A percentile compares a stretch with the other conserved stretches of the same genome.
Conservation (phyloP, 2,797 vertebrate genomes). For the Danionella dracula region DNA sequence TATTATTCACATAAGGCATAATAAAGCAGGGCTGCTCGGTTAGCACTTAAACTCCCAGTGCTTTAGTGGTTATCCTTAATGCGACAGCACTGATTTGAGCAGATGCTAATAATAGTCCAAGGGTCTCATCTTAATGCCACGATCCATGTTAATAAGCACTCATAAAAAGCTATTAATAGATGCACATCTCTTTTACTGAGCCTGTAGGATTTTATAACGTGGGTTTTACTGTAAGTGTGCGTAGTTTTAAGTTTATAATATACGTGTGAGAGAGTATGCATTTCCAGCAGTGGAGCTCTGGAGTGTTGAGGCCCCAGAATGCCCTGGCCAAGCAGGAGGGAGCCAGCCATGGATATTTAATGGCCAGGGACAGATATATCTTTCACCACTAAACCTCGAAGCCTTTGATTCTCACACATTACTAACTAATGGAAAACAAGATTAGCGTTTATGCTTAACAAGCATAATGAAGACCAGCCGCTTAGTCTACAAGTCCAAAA, state of each 20-base stretch:
- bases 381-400: slow-evolving; percentile 18
- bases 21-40: slow-evolving; percentile 70
- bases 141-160: slow-evolving; percentile 61
- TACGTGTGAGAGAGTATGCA: slow-evolving; percentile 10
- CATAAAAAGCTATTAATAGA: slow-evolving; percentile 66
- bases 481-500: slow-evolving; percentile 16
- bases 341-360: slow-evolving; percentile 68
- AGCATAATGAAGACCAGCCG: slow-evolving; percentile 38
- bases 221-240: slow-evolving; percentile 6
- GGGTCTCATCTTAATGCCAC: slow-evolving; percentile 51
- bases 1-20: slow-evolving; percentile 77
- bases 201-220: slow-evolving; percentile 8
- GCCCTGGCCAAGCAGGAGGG: slow-evolving; percentile 4
- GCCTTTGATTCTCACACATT: slow-evolving; percentile 42
- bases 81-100: slow-evolving; percentile 70
- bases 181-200: slow-evolving; percentile 36
- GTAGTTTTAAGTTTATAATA: slow-evolving; percentile 1
- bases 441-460: slow-evolving; percentile 40
- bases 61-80: slow-evolving; percentile 67
- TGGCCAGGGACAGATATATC: slow-evolving; percentile 58
- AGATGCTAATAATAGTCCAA: slow-evolving; percentile 71
- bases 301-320: slow-evolving; percentile 23
- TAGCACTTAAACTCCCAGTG: slow-evolving; percentile 70
- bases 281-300: not conserved
- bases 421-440: slow-evolving; percentile 45